phyloP scores from a whole-genome alignment of 2,888 invertebrate genomes.

The Troilus luridus region DNA sequence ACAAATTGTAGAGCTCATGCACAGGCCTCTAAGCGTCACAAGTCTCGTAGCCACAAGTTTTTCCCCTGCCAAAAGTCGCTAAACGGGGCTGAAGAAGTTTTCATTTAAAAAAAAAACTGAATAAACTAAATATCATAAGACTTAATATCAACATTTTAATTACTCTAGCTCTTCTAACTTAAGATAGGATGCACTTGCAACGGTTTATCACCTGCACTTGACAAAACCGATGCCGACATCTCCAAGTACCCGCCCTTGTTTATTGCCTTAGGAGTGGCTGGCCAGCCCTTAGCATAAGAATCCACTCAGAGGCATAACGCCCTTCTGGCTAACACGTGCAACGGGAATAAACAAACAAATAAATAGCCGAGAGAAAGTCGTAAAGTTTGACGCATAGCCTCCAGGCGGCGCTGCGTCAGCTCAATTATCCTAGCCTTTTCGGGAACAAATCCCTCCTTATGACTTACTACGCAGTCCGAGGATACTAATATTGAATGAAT shows the following conservation, averaged over 20 bases:
- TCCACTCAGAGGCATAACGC: conserved; percentile 13
- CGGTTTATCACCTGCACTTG: not conserved
- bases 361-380: conserved; percentile 3
- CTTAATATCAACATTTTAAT: too few relatives aligned
- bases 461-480: not conserved
- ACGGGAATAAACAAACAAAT: conserved; percentile 39
- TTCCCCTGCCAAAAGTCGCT: too few relatives aligned
- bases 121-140: too few relatives aligned
- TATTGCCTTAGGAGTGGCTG: conserved; percentile 2
- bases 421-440: not conserved
- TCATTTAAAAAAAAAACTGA: too few relatives aligned
- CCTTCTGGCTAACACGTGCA: conserved; percentile 20
- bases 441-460: not conserved
- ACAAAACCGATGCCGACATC: not conserved
- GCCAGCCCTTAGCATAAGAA: conserved; percentile 34
- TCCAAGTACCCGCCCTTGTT: not conserved
- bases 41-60: too few relatives aligned
- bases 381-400: conserved; percentile 14
- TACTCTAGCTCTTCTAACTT: too few relatives aligned
- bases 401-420: conserved; percentile 27
- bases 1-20: too few relatives aligned
- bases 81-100: too few relatives aligned
- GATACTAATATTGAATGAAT: not conserved
- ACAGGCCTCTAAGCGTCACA: too few relatives aligned
- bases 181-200: not conserved